These are phyloP conservation scores for Engystomops pustulosus DNA, from an alignment of 2,113 vertebrate species.

Conservation along the genomic window DNA sequence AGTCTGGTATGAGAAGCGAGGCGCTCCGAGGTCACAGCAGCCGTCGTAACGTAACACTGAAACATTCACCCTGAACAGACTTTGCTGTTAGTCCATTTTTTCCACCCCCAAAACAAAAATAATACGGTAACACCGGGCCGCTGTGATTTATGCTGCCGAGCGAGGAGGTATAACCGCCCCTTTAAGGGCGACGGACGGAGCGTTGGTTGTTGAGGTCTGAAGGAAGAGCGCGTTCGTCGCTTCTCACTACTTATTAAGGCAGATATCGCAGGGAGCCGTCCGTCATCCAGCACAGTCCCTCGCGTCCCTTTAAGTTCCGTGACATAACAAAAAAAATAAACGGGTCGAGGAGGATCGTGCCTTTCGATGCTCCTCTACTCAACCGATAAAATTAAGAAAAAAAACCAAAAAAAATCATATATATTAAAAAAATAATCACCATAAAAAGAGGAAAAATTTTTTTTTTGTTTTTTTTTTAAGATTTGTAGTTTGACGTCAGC, in stretches of 20 bases:
- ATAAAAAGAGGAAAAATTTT: slow-evolving; percentile 20
- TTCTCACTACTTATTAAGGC: slow-evolving; percentile 43
- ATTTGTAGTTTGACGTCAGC: slow-evolving; percentile 73
- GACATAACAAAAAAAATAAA: not conserved
- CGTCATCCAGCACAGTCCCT: not conserved
- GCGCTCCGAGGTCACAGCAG: not conserved
- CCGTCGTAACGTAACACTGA: slow-evolving; percentile 26
- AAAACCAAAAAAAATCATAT: slow-evolving; percentile 34
- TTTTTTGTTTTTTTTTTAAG: no score
- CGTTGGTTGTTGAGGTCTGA: slow-evolving; percentile 40
- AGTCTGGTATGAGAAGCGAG: not conserved
- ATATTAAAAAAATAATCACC: slow-evolving; percentile 36
- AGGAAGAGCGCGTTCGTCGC: slow-evolving; percentile 20
- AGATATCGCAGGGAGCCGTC: slow-evolving; percentile 29
- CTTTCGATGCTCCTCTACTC: slow-evolving; percentile 24
- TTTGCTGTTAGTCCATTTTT: not conserved
- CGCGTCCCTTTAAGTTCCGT: not conserved
- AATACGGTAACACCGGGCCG: not conserved
- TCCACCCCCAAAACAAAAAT: not conserved
- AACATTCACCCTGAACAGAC: not conserved
- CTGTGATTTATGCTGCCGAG: not conserved
- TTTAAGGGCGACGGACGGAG: slow-evolving; percentile 15
- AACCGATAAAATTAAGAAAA: slow-evolving; percentile 22
- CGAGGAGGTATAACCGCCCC: slow-evolving; percentile 33
- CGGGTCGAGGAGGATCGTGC: slow-evolving; percentile 20